phyloP scores from a whole-genome alignment of 2,888 invertebrate species.

The Volucella inflata region DNA sequence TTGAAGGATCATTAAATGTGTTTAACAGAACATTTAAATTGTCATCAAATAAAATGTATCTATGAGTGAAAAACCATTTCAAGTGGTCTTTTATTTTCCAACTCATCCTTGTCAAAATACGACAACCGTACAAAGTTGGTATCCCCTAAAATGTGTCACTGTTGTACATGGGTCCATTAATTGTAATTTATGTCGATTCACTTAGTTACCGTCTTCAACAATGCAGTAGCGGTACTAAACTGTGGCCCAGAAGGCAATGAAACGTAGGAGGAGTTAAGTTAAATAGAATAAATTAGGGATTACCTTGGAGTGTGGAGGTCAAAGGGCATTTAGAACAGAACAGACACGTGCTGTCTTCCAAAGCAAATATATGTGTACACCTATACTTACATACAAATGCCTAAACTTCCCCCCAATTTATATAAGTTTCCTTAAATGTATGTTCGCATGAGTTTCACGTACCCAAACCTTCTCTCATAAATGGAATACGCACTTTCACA shows the following conservation, averaged over 20 bases:
- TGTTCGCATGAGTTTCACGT: too few relatives aligned
- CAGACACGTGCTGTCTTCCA: slow-evolving; percentile 60
- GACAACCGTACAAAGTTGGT: too few relatives aligned
- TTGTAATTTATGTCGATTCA: slow-evolving; percentile 53
- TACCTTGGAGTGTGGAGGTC: slow-evolving; percentile 33
- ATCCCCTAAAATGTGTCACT: slow-evolving; percentile 15
- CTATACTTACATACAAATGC: too few relatives aligned
- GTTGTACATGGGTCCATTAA: slow-evolving; percentile 40
- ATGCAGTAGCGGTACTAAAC: not conserved
- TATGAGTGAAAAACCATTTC: not conserved
- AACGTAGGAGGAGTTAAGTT: slow-evolving; percentile 7
- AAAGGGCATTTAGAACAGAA: slow-evolving; percentile 51
- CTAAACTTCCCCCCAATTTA: too few relatives aligned
- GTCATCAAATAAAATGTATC: slow-evolving; percentile 38
- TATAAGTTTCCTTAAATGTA: too few relatives aligned
- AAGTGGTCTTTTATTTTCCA: not conserved
- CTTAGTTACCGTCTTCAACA: slow-evolving; percentile 29
- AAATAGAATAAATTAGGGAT: slow-evolving; percentile 53
- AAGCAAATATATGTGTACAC: not conserved
- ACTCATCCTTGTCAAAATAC: too few relatives aligned
- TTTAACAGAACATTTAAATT: slow-evolving; percentile 36
- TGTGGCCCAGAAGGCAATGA: not conserved
- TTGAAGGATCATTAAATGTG: slow-evolving; percentile 14
- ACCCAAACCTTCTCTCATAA: too few relatives aligned
- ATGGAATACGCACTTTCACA: not conserved